These are phyloP conservation scores for Macquaria ambigua DNA, from an alignment of 2,113 vertebrate species.

Conservation along the genomic window DNA sequence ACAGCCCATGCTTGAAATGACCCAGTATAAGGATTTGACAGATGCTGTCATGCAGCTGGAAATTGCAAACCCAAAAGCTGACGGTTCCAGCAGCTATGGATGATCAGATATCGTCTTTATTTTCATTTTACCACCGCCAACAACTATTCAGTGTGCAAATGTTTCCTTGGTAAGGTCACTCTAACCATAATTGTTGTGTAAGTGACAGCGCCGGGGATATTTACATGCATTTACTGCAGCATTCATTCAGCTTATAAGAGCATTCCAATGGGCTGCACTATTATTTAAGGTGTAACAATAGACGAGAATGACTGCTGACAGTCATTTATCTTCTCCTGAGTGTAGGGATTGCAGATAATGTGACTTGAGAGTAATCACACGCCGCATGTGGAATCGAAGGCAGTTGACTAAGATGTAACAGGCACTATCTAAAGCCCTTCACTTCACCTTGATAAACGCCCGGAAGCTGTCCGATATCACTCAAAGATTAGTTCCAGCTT, in stretches of 20 bases:
- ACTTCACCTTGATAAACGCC: slow-evolving; percentile 43
- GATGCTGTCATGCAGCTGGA: background rate
- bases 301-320: slow-evolving; percentile 20
- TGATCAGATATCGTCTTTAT: background rate
- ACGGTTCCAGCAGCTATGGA: background rate
- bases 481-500: slow-evolving; percentile 20
- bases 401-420: slow-evolving; percentile 27
- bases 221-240: slow-evolving; percentile 21
- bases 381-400: slow-evolving; percentile 31
- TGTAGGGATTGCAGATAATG: slow-evolving; percentile 31
- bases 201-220: background rate
- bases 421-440: slow-evolving; percentile 43
- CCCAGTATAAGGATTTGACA: slow-evolving; percentile 9
- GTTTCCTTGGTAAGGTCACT: slow-evolving; percentile 17
- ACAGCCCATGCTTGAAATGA: slow-evolving; percentile 23
- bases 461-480: slow-evolving; percentile 32
- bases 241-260: slow-evolving; percentile 21
- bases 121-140: background rate
- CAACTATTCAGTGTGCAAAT: slow-evolving; percentile 7
- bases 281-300: slow-evolving; percentile 24
- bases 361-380: slow-evolving; percentile 27
- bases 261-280: background rate
- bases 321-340: background rate
- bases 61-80: slow-evolving; percentile 2
- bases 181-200: background rate